phyloP scores from a whole-genome alignment of 2,888 invertebrate genomes.

The Selenia dentaria region DNA sequence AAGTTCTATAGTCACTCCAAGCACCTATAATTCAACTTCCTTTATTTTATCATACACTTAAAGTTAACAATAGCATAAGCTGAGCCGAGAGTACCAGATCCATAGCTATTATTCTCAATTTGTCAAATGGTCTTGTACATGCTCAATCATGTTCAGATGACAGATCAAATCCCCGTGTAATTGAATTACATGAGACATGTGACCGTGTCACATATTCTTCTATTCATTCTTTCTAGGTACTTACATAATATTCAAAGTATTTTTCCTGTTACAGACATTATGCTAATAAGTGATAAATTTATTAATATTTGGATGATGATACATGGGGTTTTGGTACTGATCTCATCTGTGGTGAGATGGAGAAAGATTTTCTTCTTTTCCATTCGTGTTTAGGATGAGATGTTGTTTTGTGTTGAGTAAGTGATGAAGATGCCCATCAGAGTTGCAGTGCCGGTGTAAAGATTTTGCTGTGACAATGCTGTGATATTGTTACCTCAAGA shows the following conservation, averaged over 20 bases:
- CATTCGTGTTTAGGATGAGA: too few species aligned
- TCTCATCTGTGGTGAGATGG: too few species aligned
- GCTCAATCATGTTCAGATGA: slow-evolving; percentile 50
- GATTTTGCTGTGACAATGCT: too few species aligned
- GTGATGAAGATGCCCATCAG: too few species aligned
- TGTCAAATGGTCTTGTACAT: slow-evolving; percentile 62
- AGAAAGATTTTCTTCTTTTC: too few species aligned
- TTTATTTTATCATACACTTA: not conserved
- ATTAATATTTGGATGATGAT: too few species aligned
- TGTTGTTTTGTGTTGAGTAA: too few species aligned
- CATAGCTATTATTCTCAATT: slow-evolving; percentile 69
- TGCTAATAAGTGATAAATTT: too few species aligned
- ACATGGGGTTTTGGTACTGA: too few species aligned
- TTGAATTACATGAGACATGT: slow-evolving; percentile 41
- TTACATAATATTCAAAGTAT: not conserved
- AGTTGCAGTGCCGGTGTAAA: too few species aligned
- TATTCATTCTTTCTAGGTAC: slow-evolving; percentile 4
- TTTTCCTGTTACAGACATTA: not conserved
- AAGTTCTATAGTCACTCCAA: too few species aligned
- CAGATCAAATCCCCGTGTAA: slow-evolving; percentile 42
- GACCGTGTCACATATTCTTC: slow-evolving; percentile 17
- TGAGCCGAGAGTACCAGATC: slow-evolving; percentile 28
- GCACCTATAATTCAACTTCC: not conserved
- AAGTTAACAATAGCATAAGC: slow-evolving; percentile 7
- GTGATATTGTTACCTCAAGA: too few species aligned